These are phyloP conservation scores for Lepeophtheirus salmonis DNA, from an alignment of 1,140 invertebrate species.

Conservation along the genomic window DNA sequence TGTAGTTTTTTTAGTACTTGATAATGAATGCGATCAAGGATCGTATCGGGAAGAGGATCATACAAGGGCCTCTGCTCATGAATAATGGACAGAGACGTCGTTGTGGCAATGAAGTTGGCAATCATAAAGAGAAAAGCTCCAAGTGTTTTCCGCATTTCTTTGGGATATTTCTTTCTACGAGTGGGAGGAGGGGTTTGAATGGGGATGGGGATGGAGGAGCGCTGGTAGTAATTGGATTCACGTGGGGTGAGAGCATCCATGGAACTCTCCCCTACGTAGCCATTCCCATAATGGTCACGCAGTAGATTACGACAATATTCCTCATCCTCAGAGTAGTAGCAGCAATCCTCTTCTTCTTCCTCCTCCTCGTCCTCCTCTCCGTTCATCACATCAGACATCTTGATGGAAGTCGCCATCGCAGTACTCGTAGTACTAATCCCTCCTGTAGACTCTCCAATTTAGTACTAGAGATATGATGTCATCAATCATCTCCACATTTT, in stretches of 20 bases:
- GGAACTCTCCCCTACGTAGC: not conserved
- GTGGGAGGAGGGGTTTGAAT: not conserved
- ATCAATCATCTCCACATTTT: too few relatives aligned
- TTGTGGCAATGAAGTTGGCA: constrained; percentile 27
- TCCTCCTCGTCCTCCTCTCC: not conserved
- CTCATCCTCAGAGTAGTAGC: not conserved
- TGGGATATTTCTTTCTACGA: constrained; percentile 12
- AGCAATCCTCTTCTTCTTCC: not conserved
- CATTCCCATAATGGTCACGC: too few relatives aligned
- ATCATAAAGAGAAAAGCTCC: constrained; percentile 27
- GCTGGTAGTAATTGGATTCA: not conserved
- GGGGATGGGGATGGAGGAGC: not conserved
- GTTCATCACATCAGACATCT: not conserved
- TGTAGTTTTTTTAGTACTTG: too few relatives aligned
- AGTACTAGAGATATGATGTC: too few relatives aligned
- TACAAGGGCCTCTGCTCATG: constrained; percentile 63
- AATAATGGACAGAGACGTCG: constrained; percentile 48
- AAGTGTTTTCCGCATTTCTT: constrained; percentile 20
- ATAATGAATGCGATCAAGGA: constrained; percentile 50
- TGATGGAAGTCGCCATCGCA: too few relatives aligned
- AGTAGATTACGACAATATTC: not conserved
- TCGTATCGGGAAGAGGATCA: constrained; percentile 52
- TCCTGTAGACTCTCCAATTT: too few relatives aligned
- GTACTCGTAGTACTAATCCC: too few relatives aligned
- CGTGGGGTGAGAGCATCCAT: not conserved